Conservation (phyloP, 1,140 invertebrate species). For the Cryptotermes secundus region DNA sequence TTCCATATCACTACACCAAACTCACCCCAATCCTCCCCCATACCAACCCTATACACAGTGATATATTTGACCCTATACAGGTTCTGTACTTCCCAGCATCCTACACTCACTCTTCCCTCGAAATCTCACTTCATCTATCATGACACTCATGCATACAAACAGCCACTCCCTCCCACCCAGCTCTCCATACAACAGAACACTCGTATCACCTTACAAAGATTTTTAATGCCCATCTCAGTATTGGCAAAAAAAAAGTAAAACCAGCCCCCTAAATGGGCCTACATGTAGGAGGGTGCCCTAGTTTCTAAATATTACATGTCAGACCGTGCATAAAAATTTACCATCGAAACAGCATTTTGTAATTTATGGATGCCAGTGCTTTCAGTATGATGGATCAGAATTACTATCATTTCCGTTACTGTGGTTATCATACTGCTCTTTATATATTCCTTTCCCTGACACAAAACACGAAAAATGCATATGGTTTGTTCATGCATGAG, state of each 20-base stretch:
- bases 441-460: background rate
- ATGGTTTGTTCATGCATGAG: background rate
- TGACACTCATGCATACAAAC: background rate
- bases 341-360: background rate
- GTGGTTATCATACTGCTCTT: background rate
- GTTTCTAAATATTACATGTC: background rate
- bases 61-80: slow-evolving; percentile 8
- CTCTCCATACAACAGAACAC: background rate
- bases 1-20: slow-evolving; percentile 6
- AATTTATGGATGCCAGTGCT: background rate
- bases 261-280: background rate
- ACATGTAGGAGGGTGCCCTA: too few species aligned
- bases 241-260: background rate
- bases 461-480: background rate
- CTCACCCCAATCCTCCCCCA: background rate
- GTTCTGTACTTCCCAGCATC: background rate
- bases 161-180: background rate
- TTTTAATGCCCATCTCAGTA: background rate
- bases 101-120: background rate
- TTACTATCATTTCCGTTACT: background rate
- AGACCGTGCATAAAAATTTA: background rate
- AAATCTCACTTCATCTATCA: background rate
- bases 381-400: background rate
- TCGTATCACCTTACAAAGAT: background rate
- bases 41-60: background rate